Conservation (phyloP, 1,140 invertebrate genomes). For the Leguminivora glycinivorella region DNA sequence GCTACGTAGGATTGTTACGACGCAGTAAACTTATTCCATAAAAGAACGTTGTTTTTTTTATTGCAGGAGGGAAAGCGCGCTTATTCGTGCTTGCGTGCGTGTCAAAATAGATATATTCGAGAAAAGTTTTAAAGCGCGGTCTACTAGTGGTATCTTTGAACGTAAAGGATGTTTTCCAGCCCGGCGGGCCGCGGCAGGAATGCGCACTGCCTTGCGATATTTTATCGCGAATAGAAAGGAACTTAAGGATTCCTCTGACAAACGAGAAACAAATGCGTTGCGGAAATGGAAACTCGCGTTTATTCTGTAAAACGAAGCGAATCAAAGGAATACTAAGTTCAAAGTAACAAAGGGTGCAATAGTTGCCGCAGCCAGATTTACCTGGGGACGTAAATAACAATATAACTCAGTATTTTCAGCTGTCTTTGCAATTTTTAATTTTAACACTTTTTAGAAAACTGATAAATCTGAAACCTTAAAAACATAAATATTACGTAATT, state of each 20-base stretch:
- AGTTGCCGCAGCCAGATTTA: constrained; percentile 38
- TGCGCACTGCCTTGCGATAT: constrained; percentile 69
- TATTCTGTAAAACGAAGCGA: constrained; percentile 57
- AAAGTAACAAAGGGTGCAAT: constrained; percentile 58
- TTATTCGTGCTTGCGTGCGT: not conserved
- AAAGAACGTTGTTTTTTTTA: not conserved
- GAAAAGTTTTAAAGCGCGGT: constrained; percentile 9
- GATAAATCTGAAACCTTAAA: no score
- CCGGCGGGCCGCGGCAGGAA: constrained; percentile 61
- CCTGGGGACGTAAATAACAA: not conserved
- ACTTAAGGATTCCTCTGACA: constrained; percentile 67
- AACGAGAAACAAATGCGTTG: constrained; percentile 68
- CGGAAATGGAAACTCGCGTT: constrained; percentile 70
- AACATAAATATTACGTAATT: no score
- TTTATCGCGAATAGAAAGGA: constrained; percentile 69
- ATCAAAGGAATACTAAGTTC: constrained; percentile 66
- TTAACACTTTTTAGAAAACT: no score
- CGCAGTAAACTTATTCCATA: not conserved
- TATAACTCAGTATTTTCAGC: not conserved
- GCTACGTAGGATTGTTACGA: not conserved
- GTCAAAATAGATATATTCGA: not conserved
- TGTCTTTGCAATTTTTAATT: not conserved
- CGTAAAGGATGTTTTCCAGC: constrained; percentile 67
- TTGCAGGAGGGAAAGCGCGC: not conserved
- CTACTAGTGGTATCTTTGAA: constrained; percentile 29